These are phyloP conservation scores for Drosophila acutilabella DNA, from an alignment of 2,888 invertebrate species.

Conservation along the genomic window DNA sequence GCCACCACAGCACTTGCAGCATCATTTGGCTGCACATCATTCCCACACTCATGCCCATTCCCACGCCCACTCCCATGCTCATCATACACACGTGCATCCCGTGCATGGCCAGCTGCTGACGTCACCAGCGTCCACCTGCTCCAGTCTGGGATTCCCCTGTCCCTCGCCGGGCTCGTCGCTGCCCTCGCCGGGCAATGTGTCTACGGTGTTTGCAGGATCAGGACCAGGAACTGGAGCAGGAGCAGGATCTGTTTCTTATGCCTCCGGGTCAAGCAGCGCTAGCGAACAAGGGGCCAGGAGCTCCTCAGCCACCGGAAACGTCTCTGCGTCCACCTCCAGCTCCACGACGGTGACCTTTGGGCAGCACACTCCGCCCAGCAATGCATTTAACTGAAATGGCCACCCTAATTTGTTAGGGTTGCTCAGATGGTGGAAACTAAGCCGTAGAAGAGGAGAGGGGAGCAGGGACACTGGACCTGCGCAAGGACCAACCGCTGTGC, in stretches of 20 bases:
- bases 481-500: constrained; percentile 69
- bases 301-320: constrained; percentile 20
- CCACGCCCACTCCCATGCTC: constrained; percentile 59
- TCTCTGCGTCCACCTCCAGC: neutral
- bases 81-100: constrained; percentile 47
- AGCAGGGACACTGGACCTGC: constrained; percentile 42
- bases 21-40: constrained; percentile 60
- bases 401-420: constrained; percentile 73
- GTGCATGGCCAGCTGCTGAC: constrained; percentile 34
- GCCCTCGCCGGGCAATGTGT: constrained; percentile 74
- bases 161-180: constrained; percentile 77
- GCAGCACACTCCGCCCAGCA: constrained; percentile 79
- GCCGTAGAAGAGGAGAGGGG: neutral
- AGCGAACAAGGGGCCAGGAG: constrained; percentile 37
- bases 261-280: constrained; percentile 19
- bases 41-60: constrained; percentile 46
- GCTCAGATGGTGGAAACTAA: constrained; percentile 23
- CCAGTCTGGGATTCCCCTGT: constrained; percentile 71
- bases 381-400: constrained; percentile 82
- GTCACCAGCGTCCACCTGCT: constrained; percentile 78
- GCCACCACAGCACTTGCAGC: constrained; percentile 53
- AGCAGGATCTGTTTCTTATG: constrained; percentile 11
- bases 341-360: constrained; percentile 74
- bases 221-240: constrained; percentile 5
- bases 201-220: constrained; percentile 43